Percentiles rank a stretch among this genome's conserved stretches.
phyloP scores from a whole-genome alignment of 2,888 invertebrate species.

The Leistus spinibarbis region DNA sequence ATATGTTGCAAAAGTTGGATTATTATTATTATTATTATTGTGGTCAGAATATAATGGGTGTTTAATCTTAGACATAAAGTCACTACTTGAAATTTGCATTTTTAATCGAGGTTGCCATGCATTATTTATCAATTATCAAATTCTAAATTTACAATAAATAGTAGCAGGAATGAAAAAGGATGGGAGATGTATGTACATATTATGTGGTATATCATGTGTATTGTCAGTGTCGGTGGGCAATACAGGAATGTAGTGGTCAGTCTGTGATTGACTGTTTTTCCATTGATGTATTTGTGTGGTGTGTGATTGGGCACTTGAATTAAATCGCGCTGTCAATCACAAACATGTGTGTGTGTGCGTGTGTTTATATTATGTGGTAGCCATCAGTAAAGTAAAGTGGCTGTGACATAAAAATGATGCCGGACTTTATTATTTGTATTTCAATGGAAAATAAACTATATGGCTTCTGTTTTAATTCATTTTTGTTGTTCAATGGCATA shows the following conservation, averaged over 20 bases:
- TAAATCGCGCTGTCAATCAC: conserved; percentile 36
- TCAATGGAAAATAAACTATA: not conserved
- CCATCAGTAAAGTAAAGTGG: not conserved
- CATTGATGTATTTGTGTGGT: not conserved
- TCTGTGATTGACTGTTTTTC: not conserved
- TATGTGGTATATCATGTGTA: not conserved
- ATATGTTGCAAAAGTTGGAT: not conserved
- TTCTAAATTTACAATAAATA: too few species aligned
- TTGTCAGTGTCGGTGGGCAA: not conserved
- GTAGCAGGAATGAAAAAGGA: not conserved
- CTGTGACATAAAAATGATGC: not conserved
- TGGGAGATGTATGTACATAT: not conserved
- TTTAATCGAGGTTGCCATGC: too few species aligned
- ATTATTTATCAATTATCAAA: too few species aligned
- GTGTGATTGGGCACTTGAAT: conserved; percentile 38
- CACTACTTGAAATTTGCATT: too few species aligned
- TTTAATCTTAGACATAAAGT: not conserved
- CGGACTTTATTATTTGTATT: not conserved
- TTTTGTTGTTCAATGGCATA: not conserved
- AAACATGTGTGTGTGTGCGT: conserved; percentile 13
- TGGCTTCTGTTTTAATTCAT: not conserved
- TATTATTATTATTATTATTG: not conserved
- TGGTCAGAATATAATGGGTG: not conserved
- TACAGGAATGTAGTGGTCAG: not conserved
- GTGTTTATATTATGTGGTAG: not conserved